Conservation (phyloP, 2,888 invertebrate species). For the Amblyjoppa fuscipennis region DNA sequence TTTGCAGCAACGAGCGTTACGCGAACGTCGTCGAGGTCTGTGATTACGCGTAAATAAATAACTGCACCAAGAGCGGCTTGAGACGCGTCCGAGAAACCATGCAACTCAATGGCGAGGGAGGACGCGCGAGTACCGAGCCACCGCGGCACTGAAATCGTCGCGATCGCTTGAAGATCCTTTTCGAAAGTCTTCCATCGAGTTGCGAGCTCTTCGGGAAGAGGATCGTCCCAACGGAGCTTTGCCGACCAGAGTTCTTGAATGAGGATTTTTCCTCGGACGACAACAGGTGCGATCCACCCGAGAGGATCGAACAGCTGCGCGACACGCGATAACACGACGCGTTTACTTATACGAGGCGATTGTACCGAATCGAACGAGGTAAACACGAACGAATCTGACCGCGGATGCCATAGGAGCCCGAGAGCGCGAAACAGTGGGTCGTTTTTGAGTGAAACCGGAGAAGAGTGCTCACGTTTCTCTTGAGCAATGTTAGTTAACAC, state of each 20-base stretch:
- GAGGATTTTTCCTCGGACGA: constrained; percentile 60
- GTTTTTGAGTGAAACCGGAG: constrained; percentile 6
- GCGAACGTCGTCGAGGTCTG: constrained; percentile 24
- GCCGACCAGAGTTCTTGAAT: constrained; percentile 59
- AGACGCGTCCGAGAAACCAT: constrained; percentile 64
- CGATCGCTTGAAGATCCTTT: constrained; percentile 3
- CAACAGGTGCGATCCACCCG: constrained; percentile 59
- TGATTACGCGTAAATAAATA: constrained; percentile 35
- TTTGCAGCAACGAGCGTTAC: constrained; percentile 58
- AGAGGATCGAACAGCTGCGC: constrained; percentile 62
- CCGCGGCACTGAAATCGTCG: constrained; percentile 40
- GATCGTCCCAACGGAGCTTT: constrained; percentile 48
- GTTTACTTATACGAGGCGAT: constrained; percentile 34
- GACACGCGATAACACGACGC: constrained; percentile 40
- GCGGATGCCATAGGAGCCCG: constrained; percentile 55
- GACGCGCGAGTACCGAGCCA: constrained; percentile 36
- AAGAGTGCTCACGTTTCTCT: background rate
- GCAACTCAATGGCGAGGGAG: constrained; percentile 28
- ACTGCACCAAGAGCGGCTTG: constrained; percentile 56
- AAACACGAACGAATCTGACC: constrained; percentile 52
- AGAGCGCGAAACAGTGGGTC: constrained; percentile 46
- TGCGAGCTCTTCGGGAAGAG: constrained; percentile 35
- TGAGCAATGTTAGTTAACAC: constrained; percentile 14
- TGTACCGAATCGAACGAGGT: background rate
- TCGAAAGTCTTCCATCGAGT: constrained; percentile 23